Evolutionary conservation across 2,888 invertebrate species (phyloP).

Genomic region (Dusona sp.): DNA sequence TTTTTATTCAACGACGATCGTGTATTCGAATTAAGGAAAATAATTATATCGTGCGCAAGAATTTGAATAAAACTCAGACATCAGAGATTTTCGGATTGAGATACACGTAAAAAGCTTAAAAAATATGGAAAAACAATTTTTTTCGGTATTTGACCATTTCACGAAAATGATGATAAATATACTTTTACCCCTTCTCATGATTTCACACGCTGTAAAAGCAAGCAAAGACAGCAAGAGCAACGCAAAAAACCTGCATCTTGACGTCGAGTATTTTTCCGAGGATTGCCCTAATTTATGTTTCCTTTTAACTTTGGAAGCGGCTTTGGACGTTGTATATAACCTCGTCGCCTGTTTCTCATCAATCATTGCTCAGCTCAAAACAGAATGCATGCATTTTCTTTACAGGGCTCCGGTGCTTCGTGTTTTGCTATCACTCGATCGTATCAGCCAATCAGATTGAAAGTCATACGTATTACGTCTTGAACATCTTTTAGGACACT

Average conservation of each 20-base stretch:
- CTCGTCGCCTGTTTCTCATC: conserved; percentile 12
- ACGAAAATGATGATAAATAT: neutral
- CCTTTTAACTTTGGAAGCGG: conserved; percentile 68
- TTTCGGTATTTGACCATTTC: neutral
- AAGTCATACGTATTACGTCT: neutral
- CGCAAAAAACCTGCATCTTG: conserved; percentile 44
- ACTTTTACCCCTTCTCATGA: conserved; percentile 40
- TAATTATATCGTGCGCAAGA: too few relatives aligned
- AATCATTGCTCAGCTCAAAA: conserved; percentile 59
- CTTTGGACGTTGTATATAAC: conserved; percentile 31
- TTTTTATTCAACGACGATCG: too few relatives aligned
- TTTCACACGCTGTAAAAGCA: conserved; percentile 29
- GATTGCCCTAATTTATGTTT: conserved; percentile 74
- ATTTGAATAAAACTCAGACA: neutral
- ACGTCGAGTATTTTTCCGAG: conserved; percentile 69
- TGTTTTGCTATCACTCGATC: neutral
- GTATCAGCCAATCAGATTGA: neutral
- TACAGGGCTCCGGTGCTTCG: neutral
- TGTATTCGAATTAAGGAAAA: too few relatives aligned
- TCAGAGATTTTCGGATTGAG: neutral
- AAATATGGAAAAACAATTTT: neutral
- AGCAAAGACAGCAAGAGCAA: conserved; percentile 19
- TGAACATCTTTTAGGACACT: neutral
- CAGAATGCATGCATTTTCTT: conserved; percentile 23
- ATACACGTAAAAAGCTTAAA: neutral